Evolutionary conservation across 1,140 invertebrate species (phyloP), one percentile per base, ranked within the genome.

Genomic region (Gryllus bimaculatus): DNA sequence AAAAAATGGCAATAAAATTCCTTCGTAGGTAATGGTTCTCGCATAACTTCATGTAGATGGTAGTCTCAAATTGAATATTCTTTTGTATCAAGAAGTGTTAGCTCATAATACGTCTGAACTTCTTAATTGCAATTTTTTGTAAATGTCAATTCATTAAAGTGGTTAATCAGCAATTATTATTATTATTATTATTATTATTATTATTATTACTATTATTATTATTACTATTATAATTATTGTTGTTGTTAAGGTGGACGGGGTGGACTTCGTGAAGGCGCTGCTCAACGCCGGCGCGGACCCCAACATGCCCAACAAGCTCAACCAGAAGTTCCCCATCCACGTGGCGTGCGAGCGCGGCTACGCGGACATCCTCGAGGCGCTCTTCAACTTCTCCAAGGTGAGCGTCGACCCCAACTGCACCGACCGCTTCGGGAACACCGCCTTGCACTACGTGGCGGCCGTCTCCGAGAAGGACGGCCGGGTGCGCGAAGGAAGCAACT

Each of bases 321-420:
- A 89, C 8, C 89, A 90, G 66, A 90, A 90, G 81, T 88, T 89
- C 4, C 90, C 92, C 0, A 87, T 94, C 74, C 93, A 92, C 85
- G 92, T 91, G 79, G 91, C 91, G 1, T 87, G 89, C 3, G 89
- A 92, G 82, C 87, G 85, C 7, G 87, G 88, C 54, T 88, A 92
- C 82, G 83, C 85, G 3, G 84, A 88, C 8, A 89, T 89, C 10
- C 79, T 94, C 7, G 81, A 84, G 39, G 82, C 84, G 8, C 83
- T 94, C 8, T 81, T 93, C 13, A n/a, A 10, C 47, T 8, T n/a
- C n/a, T 20, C 48, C 18, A 47, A 13, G 2, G 54, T 66, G 2
- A 18, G 10, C 54, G 48, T 89, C 21, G 89, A 92, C 81, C 88
- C 90, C 0, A 93, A 92, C 82, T 85, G 90, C 74, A 87, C 88